Evolutionary conservation across 1,140 invertebrate genomes (phyloP).

Genomic region (Cherax quadricarinatus): DNA sequence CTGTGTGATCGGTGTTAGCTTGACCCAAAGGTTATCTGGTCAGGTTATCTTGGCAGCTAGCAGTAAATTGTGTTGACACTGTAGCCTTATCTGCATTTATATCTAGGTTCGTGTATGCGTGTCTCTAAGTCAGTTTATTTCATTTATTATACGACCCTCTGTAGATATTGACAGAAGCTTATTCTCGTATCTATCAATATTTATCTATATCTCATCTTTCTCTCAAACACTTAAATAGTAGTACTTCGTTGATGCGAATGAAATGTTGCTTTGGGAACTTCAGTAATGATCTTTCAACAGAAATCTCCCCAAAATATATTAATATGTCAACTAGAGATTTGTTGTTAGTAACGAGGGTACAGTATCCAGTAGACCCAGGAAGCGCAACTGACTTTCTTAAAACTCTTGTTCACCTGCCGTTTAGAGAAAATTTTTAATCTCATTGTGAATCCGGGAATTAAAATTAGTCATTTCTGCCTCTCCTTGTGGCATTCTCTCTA

Average conservation of each 20-base stretch:
- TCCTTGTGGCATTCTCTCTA: not conserved
- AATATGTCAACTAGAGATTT: too few species aligned
- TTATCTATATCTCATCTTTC: too few species aligned
- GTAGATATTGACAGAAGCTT: too few species aligned
- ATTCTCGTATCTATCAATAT: too few species aligned
- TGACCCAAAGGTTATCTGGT: not conserved
- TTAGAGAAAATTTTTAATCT: not conserved
- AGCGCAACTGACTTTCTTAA: not conserved
- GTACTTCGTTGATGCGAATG: too few species aligned
- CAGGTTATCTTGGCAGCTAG: not conserved
- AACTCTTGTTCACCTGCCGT: not conserved
- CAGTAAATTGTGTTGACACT: not conserved
- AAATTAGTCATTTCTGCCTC: not conserved
- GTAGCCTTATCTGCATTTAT: not conserved
- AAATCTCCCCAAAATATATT: too few species aligned
- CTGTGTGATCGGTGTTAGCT: not conserved
- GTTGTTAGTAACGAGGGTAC: too few species aligned
- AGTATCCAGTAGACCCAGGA: not conserved
- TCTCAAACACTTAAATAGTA: too few species aligned
- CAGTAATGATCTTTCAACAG: too few species aligned
- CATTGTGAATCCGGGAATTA: not conserved
- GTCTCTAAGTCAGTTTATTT: not conserved
- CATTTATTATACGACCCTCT: too few species aligned
- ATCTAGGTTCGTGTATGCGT: not conserved
- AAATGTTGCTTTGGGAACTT: too few species aligned